Conservation (phyloP, 2,888 invertebrate species). For the Miltochrista miniata region DNA sequence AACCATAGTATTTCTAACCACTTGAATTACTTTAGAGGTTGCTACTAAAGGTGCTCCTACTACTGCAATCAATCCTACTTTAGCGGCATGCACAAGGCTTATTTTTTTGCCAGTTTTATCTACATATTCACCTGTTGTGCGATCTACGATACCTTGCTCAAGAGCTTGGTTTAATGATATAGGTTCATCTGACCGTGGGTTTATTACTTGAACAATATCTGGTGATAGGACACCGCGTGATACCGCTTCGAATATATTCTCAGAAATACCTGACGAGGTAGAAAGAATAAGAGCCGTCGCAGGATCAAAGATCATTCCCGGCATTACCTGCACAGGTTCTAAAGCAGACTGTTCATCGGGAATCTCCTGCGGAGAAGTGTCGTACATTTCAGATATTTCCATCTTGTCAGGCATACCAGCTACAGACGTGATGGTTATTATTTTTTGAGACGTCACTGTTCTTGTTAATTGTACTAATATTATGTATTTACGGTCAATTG, state of each 20-base stretch:
- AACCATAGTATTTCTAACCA: constrained; percentile 85
- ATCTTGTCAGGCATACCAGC: constrained; percentile 88
- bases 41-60: constrained; percentile 90
- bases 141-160: constrained; percentile 88
- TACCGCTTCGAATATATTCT: constrained; percentile 90
- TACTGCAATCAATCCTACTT: constrained; percentile 90
- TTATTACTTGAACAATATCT: constrained; percentile 86
- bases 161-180: constrained; percentile 90
- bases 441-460: constrained; percentile 80
- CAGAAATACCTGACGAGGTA: constrained; percentile 87
- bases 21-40: constrained; percentile 87
- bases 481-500: constrained; percentile 86
- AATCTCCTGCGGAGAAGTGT: constrained; percentile 41
- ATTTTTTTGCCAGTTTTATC: constrained; percentile 87
- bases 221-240: constrained; percentile 88
- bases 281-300: constrained; percentile 89
- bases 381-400: constrained; percentile 84
- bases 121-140: constrained; percentile 86
- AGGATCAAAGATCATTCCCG: constrained; percentile 91
- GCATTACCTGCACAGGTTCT: constrained; percentile 89
- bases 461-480: constrained; percentile 82
- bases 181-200: constrained; percentile 87
- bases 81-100: constrained; percentile 88
- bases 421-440: constrained; percentile 89
- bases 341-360: constrained; percentile 71